These are phyloP conservation scores for Maconellicoccus hirsutus DNA, from an alignment of 1,140 invertebrate species.

Conservation along the genomic window DNA sequence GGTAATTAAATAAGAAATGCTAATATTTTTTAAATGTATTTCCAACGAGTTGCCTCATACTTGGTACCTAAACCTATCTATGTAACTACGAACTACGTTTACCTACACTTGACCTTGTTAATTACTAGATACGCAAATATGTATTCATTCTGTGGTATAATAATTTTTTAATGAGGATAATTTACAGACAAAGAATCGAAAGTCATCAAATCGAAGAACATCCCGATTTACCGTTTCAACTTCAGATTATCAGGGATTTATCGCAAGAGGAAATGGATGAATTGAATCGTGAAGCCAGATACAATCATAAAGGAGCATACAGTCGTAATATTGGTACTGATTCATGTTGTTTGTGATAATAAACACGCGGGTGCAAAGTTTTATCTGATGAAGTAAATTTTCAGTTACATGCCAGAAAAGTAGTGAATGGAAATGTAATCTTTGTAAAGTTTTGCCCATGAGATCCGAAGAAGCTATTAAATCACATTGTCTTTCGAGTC, in stretches of 20 bases:
- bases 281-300: not conserved
- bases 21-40: no score
- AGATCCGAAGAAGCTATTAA: not conserved
- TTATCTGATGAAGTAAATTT: no score
- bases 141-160: no score
- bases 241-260: not conserved
- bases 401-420: not conserved
- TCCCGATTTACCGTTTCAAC: not conserved
- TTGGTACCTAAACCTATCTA: no score
- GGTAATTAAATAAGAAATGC: no score
- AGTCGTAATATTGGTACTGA: not conserved
- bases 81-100: no score
- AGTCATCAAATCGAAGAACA: not conserved
- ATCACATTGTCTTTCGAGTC: not conserved
- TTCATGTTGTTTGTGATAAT: no score
- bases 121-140: no score
- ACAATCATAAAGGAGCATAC: not conserved
- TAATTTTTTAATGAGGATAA: no score
- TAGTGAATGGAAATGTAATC: not conserved
- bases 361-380: no score
- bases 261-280: not conserved
- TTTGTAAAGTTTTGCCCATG: not conserved
- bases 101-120: no score
- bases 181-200: not conserved
- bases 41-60: no score